Evolutionary conservation across 2,113 vertebrate species (phyloP), one percentile per base, ranked within the genome.

Genomic region (Malurus melanocephalus): DNA sequence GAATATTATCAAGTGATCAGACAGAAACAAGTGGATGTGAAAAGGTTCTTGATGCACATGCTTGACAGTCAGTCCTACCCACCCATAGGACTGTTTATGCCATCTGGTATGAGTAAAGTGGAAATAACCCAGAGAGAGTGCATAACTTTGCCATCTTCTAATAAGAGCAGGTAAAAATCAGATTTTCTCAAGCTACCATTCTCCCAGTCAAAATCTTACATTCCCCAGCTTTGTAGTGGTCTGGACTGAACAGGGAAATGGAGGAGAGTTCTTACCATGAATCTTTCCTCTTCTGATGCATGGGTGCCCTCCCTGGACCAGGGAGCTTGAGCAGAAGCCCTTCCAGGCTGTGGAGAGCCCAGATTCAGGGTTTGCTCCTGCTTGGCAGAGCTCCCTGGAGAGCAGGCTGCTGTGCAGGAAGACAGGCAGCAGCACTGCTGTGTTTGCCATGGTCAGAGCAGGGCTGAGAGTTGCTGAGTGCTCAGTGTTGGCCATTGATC

Each of bases 281-380:
- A 38, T 42, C 8, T 17, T 38, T 76, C 20, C 13, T 53, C 16
- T 57, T 56, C n/a, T 1, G 8, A 15, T 2, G 1, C 1, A 0
- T 13, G 17, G 11, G 16, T 65, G 38, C 11, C 28, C 16, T 69
- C 10, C 12, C 12, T 2, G 4, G 26, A 43, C 8, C 18, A 48
- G 42, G 10, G 10, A 49, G 6, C 14, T 75, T 2, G 4, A 18
- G 30, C 62, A 79, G 32, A 21, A 52, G 11, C 32, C 24, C 20
- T 10, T 68, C 8, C 49, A 57, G 40, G 13, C 57, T 79, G 43
- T 0, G 3, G 13, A 3, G 10, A 88, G 32, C 35, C 16, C 5
- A 2, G 7, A n/a, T 38, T 66, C 43, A 30, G 52, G 30, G 26
- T 32, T 66, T 0, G 0, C 20, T 40, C 72, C 30, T 35, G n/a